Evolutionary conservation across 2,888 invertebrate species (phyloP), one percentile per base, ranked within the genome.

Genomic region (Clostera curtula): DNA sequence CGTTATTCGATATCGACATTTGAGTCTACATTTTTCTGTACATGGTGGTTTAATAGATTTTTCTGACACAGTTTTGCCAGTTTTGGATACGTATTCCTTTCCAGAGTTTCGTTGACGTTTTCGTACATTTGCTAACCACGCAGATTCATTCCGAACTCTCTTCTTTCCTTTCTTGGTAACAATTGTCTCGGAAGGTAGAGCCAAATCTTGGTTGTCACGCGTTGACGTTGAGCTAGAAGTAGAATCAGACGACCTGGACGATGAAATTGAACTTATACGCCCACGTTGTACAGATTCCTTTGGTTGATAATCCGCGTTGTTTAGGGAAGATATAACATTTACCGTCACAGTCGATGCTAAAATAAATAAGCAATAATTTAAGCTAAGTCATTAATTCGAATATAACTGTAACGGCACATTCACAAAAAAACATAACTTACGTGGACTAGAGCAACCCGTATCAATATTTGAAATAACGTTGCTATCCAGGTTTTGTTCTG

Each of bases 141-240:
- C 31, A 12, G 31, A 27, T 31, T 30, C 30, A 26, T 30, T 30
- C 12, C 30, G 25, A 26, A 30, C 30, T 25, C 30, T 30, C 22
- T 30, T 30, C 11, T 25, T 30, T 5, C 30, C 30, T 30, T 25
- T 30, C 22, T 30, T 30, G 22, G 26, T 11, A 22, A 31, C 31
- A 8, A 16, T 27, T 17, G 16, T 24, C 9, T 31, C 20, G n/a
- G 12, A 12, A n/a, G 16, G 14, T 26, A 26, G 15, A 10, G 7
- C 20, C 16, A 26, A 8, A 29, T 17, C 14, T 24, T 12, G 12
- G 17, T 18, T 28, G 16, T 12, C 13, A 23, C 14, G 13, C 20
- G 31, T 23, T 22, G 20, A 19, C 14, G 24, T 11, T 15, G 31
- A 26, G 9, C 23, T 14, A 19, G 10, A 14, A 19, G 24, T 25